Percentiles rank a stretch among this genome's conserved stretches.
phyloP scores from a whole-genome alignment of 2,797 vertebrate species.

The Ambastaia sidthimunki region DNA sequence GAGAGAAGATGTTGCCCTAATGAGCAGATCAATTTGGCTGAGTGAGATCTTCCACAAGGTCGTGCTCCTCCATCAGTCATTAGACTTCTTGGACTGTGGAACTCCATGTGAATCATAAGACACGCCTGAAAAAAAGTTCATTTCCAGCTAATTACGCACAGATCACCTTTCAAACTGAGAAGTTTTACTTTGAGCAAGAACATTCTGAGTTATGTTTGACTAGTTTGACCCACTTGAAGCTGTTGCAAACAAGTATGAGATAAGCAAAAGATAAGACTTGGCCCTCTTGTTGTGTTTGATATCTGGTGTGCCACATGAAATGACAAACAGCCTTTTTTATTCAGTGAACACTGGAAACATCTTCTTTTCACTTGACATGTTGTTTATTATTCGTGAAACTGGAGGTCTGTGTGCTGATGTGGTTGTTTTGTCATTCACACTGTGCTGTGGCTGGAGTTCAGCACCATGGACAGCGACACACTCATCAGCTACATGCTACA shows the following conservation, averaged over 20 bases:
- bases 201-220: background rate
- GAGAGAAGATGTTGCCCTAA: slow-evolving; percentile 35
- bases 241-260: background rate
- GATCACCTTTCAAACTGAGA: slow-evolving; percentile 16
- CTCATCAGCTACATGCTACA: background rate
- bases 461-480: slow-evolving; percentile 28
- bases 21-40: slow-evolving; percentile 32
- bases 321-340: background rate
- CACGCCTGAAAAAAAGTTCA: background rate
- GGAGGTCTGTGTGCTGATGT: background rate
- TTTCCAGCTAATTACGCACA: slow-evolving; percentile 1
- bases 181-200: background rate
- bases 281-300: background rate
- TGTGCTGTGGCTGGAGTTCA: slow-evolving; percentile 14
- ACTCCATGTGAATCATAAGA: slow-evolving; percentile 26
- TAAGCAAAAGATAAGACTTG: background rate
- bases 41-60: slow-evolving; percentile 35
- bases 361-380: background rate
- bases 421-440: background rate
- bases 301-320: background rate
- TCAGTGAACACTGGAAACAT: background rate
- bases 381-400: background rate
- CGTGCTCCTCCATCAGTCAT: slow-evolving; percentile 37
- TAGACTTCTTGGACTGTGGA: slow-evolving; percentile 33
- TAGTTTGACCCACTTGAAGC: background rate